Evolutionary conservation across 2,888 invertebrate species (phyloP), one percentile per base, ranked within the genome.

Genomic region (Diplazon laetatorius): DNA sequence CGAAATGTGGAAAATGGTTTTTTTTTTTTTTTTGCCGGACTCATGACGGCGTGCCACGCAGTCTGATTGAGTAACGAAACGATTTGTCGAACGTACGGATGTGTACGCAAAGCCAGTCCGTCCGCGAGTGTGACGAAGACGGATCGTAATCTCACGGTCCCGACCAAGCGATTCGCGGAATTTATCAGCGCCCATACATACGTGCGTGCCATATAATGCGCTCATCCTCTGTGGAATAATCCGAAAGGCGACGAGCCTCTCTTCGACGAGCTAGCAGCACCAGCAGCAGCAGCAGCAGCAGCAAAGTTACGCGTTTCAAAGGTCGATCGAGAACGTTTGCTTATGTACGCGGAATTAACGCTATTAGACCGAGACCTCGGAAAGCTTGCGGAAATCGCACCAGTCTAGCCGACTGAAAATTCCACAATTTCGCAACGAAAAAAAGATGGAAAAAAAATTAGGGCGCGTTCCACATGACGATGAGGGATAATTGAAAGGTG

Each of bases 271-370:
- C 57, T 22, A 59, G n/a, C 57, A n/a, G 25, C 44, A 37, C 22
- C 14, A 55, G 30, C 30, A 30, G 30, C 30, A 30, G 30, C 30
- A 30, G 30, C 30, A 30, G 30, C 57, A 14, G 37, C 44, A 37
- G 35, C 14, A 55, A 57, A 55, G 60, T 55, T 59, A 70, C 69
- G 74, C 39, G 70, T 74, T 78, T 66, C 65, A 71, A 71, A 70
- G 65, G 60, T 59, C 69, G 62, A 60, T 60, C 48, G 69, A n/a
- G n/a, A 63, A 50, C 46, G 70, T 71, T 77, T 46, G 74, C 66
- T 52, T 55, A 66, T n/a, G n/a, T 42, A 62, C 66, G 60, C 57
- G 74, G 74, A 78, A 78, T 78, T 71, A 78, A 75, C 74, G 66
- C 70, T 37, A 71, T 75, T 66, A 78, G 48, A 18, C 50, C n/a